Base-by-base conservation (phyloP, 1,140 invertebrate species). In the Phthorimaea operculella region DNA sequence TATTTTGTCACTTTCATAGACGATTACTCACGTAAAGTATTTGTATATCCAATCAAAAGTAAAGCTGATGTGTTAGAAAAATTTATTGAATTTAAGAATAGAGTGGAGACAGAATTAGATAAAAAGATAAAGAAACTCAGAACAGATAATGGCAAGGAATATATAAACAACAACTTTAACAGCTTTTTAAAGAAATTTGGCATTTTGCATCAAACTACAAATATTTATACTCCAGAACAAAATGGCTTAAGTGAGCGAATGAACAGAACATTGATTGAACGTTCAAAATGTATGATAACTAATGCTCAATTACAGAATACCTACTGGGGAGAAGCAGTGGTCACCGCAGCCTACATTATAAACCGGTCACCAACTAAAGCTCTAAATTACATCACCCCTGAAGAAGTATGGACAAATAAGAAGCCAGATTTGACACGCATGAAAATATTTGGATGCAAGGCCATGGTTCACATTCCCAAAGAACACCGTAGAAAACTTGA, bases 1-100 rank as follows among this genome's bases (percentile, higher is more conserved):
- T 86, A 79, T 62, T 70, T 77, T 16, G 21, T 79, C 3, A 74
- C 82, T 0, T 76, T 86, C 48, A 83, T 77, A 15, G 82, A 87
- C 62, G 79, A 86, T 36, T 74, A 48, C 39, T 68, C 68, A 8
- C 57, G 73, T 47, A 77, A 74, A 63, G 64, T 68, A 51, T 64
- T 64, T 51, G 64, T 80, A 14, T 67, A 76, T 39, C 67, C 85
- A 45, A 52, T 87, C 11, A 74, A 73, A 48, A 60, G 63, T 5
- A 87, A 86, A 69, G 59, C 39, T 53, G 62, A 79, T 48, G 77
- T 80, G 7, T 59, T 72, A 7, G 39, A 68, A n/a, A n/a, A n/a
- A n/a, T n/a, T n/a, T n/a, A n/a, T n/a, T n/a, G n/a, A n/a, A n/a
- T n/a, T n/a, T n/a, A n/a, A n/a, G n/a, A n/a, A n/a, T n/a, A n/a